Conservation (phyloP, 2,113 vertebrate genomes). For the Struthio camelus region DNA sequence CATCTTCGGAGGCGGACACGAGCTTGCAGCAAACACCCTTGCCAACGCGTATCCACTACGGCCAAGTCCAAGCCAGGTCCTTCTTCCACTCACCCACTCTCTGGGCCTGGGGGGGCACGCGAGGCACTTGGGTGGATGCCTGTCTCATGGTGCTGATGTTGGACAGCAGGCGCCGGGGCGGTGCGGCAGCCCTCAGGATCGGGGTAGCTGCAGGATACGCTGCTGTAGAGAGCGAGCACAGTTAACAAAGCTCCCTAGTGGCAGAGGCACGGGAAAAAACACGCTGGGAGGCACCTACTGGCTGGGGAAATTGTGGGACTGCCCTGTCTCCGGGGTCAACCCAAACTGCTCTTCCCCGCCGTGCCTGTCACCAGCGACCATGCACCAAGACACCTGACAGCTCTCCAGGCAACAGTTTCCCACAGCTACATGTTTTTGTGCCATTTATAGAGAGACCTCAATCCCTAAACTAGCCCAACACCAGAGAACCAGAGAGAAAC, state of each 20-base stretch:
- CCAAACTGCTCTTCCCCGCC: rapidly evolving
- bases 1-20: neutral
- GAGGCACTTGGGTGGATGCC: slow-evolving; percentile 88
- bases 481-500: neutral
- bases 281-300: rapidly evolving
- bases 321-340: neutral
- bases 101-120: slow-evolving; percentile 74
- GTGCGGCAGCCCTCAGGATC: slow-evolving; percentile 44
- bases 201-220: slow-evolving; percentile 73
- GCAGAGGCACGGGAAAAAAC: rapidly evolving
- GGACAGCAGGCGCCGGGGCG: slow-evolving; percentile 74
- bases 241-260: neutral
- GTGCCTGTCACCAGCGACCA: neutral
- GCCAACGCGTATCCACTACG: rapidly evolving
- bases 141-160: slow-evolving; percentile 85
- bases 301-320: neutral
- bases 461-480: neutral
- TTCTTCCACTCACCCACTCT: slow-evolving; percentile 84
- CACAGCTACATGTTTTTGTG: rapidly evolving
- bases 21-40: neutral
- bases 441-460: neutral
- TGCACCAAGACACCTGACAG: rapidly evolving
- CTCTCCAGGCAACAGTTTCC: neutral
- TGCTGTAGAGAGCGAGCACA: neutral
- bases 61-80: rapidly evolving